These are phyloP conservation scores for Julus scandinavius DNA, from an alignment of 2,888 invertebrate genomes.

Conservation along the genomic window DNA sequence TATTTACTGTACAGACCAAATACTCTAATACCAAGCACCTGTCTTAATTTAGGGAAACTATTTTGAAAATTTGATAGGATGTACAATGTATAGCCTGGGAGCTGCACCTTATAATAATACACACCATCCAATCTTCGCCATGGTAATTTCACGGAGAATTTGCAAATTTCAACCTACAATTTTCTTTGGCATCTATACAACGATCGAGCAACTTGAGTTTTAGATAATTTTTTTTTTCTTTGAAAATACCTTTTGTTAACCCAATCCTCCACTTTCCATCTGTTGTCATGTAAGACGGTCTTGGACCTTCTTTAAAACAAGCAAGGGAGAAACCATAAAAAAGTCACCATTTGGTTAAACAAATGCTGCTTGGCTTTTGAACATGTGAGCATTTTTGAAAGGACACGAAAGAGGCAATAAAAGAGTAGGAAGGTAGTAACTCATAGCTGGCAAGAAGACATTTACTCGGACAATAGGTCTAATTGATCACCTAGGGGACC, in stretches of 20 bases:
- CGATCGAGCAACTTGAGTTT: not conserved
- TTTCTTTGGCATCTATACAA: not conserved
- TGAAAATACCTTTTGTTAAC: not conserved
- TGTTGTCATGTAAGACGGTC: not conserved
- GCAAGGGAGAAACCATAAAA: conserved; percentile 9
- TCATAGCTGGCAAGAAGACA: conserved; percentile 39
- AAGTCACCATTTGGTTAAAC: conserved; percentile 15
- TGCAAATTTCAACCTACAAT: conserved; percentile 20
- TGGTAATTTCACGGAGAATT: conserved; percentile 12
- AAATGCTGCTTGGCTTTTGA: conserved; percentile 36
- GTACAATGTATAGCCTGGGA: not conserved
- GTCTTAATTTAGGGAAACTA: not conserved
- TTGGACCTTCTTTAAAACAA: conserved; percentile 35
- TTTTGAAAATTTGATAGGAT: not conserved
- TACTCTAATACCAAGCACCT: no score
- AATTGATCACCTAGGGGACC: conserved; percentile 42
- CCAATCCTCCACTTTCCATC: conserved; percentile 29
- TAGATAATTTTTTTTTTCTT: not conserved
- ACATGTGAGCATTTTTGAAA: conserved; percentile 26
- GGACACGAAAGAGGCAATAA: conserved; percentile 39
- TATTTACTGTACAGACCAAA: no score
- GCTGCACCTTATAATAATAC: not conserved
- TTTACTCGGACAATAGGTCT: conserved; percentile 38
- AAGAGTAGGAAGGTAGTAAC: conserved; percentile 39
- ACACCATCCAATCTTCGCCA: not conserved